Evolutionary conservation across 2,888 invertebrate species (phyloP).

Genomic region (Baccha elongata): DNA sequence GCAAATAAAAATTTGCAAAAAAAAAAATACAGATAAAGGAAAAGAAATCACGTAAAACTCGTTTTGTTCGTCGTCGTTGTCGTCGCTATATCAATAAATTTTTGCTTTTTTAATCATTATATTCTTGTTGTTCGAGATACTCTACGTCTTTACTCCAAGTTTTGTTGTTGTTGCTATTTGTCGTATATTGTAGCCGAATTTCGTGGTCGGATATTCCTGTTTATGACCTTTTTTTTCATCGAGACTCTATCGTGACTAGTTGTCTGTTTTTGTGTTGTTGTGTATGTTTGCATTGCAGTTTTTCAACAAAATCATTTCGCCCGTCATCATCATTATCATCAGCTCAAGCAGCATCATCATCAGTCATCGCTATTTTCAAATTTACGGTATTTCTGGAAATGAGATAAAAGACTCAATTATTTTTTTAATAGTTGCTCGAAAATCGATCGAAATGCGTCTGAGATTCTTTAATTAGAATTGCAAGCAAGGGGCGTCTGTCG

Average conservation of each 20-base stretch:
- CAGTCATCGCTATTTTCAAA: constrained; percentile 43
- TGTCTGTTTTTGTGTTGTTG: constrained; percentile 10
- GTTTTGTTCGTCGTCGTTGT: constrained; percentile 56
- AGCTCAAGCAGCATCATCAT: constrained; percentile 3
- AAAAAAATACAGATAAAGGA: constrained; percentile 19
- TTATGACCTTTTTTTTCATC: constrained; percentile 64
- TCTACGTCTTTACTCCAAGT: constrained; percentile 50
- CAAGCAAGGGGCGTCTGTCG: constrained; percentile 59
- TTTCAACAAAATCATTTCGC: constrained; percentile 29
- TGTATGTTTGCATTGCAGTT: constrained; percentile 34
- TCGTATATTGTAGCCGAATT: constrained; percentile 24
- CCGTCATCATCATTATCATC: constrained; percentile 24
- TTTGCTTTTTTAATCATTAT: background rate
- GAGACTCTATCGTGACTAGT: constrained; percentile 37
- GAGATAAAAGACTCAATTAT: background rate
- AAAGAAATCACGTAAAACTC: constrained; percentile 71
- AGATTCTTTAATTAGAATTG: constrained; percentile 66
- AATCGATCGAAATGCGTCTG: constrained; percentile 73
- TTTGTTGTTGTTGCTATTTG: constrained; percentile 17
- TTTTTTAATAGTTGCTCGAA: constrained; percentile 15
- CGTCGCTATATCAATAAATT: constrained; percentile 62
- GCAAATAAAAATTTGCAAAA: constrained; percentile 2
- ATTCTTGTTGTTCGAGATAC: constrained; percentile 44
- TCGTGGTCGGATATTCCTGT: constrained; percentile 62
- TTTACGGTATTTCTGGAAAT: constrained; percentile 14